These are phyloP conservation scores for Mycogona germanica DNA, from an alignment of 2,888 invertebrate species.

Conservation along the genomic window DNA sequence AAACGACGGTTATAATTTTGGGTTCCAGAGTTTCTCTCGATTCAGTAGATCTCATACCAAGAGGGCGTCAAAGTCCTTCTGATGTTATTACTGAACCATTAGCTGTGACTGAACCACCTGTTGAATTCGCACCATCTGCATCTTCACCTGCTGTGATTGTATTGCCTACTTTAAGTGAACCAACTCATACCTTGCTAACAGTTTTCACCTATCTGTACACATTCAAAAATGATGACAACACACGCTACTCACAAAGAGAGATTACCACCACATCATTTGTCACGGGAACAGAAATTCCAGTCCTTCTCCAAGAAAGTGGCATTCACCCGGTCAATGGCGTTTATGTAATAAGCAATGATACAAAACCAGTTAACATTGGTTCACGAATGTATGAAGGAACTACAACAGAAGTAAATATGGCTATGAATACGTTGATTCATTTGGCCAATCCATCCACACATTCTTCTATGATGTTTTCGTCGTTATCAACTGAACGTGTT, in stretches of 20 bases:
- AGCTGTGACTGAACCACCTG: neutral
- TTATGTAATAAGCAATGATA: conserved; percentile 24
- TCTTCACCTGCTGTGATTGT: neutral
- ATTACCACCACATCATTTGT: conserved; percentile 26
- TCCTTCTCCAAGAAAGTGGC: conserved; percentile 20
- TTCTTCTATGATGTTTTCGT: too few species aligned
- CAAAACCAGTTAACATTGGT: conserved; percentile 23
- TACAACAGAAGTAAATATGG: conserved; percentile 26
- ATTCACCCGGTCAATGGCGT: conserved; percentile 20
- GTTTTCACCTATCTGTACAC: conserved; percentile 28
- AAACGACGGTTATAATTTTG: conserved; percentile 26
- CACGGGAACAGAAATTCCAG: conserved; percentile 23
- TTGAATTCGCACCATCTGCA: neutral
- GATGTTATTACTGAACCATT: neutral
- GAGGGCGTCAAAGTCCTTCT: neutral
- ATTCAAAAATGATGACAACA: conserved; percentile 21
- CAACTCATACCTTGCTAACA: conserved; percentile 25
- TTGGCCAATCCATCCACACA: too few species aligned
- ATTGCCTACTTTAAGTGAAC: conserved; percentile 7
- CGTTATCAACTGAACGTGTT: too few species aligned
- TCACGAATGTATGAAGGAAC: conserved; percentile 23
- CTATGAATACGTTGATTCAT: conserved; percentile 21
- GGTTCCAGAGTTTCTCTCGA: conserved; percentile 22
- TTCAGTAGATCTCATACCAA: conserved; percentile 8
- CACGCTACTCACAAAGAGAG: conserved; percentile 24